Conservation (phyloP, 1,140 invertebrate species). For the Helicorthomorpha holstii region DNA sequence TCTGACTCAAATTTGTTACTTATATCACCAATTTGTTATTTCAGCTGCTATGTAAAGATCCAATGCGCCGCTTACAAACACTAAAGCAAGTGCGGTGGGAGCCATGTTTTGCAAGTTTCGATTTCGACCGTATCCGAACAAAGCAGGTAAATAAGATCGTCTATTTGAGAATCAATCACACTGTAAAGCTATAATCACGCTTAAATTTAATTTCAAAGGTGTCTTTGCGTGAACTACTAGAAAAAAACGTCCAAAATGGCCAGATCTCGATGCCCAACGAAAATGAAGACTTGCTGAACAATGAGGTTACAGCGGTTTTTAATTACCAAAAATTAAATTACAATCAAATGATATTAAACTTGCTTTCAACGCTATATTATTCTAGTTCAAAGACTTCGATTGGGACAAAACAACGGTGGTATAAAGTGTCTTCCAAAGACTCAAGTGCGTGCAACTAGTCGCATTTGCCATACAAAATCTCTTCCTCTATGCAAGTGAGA, state of each 20-base stretch:
- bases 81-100: slow-evolving; percentile 4
- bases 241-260: no score
- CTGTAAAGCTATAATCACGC: not conserved
- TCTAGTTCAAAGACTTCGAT: not conserved
- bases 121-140: not conserved
- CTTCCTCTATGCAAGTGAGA: no score
- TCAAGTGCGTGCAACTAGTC: no score
- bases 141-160: not conserved
- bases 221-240: not conserved
- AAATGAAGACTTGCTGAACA: not conserved
- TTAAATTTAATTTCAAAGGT: not conserved
- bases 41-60: slow-evolving; percentile 6
- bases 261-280: not conserved
- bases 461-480: no score
- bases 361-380: not conserved
- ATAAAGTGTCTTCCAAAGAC: no score
- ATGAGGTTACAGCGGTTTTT: not conserved
- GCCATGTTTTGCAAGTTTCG: not conserved
- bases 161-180: not conserved
- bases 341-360: not conserved
- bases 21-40: not conserved
- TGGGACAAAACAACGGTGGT: not conserved
- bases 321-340: not conserved
- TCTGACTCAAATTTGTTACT: not conserved
- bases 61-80: not conserved